These are phyloP conservation scores for Pogonomyrmex barbatus DNA, from an alignment of 1,140 invertebrate genomes.

Conservation along the genomic window DNA sequence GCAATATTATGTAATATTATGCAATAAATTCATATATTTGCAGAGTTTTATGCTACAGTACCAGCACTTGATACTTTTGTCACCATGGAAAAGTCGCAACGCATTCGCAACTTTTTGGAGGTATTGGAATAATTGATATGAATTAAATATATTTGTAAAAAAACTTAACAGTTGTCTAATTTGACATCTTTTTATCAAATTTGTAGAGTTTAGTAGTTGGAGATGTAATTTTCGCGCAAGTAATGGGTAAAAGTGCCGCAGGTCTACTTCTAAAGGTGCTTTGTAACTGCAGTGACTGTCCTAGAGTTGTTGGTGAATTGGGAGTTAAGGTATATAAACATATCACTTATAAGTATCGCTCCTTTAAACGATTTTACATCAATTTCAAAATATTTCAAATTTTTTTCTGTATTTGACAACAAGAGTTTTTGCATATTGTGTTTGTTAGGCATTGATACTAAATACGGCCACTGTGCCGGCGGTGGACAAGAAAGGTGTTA, in stretches of 20 bases:
- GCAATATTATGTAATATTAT: constrained; percentile 16
- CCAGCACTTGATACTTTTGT: constrained; percentile 94
- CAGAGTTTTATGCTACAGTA: constrained; percentile 93
- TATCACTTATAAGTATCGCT: background rate
- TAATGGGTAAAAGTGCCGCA: constrained; percentile 90
- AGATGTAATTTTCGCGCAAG: constrained; percentile 93
- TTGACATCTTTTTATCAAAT: constrained; percentile 56
- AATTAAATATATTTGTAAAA: background rate
- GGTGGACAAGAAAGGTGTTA: constrained; percentile 93
- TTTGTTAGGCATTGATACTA: constrained; percentile 83
- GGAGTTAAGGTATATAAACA: constrained; percentile 90
- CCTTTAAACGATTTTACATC: background rate
- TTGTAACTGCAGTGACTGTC: constrained; percentile 92
- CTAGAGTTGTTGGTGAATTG: constrained; percentile 93
- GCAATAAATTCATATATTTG: constrained; percentile 75
- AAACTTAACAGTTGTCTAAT: constrained; percentile 43
- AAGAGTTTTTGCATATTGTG: background rate
- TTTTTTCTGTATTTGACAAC: constrained; percentile 4
- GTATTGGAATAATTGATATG: constrained; percentile 84
- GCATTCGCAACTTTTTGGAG: constrained; percentile 92
- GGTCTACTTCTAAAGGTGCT: constrained; percentile 93
- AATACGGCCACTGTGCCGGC: constrained; percentile 89
- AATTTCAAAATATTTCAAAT: background rate
- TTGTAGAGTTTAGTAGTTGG: constrained; percentile 92
- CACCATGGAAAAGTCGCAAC: constrained; percentile 89